These are phyloP conservation scores for Nemurella pictetii DNA, from an alignment of 2,888 invertebrate species.

Conservation along the genomic window DNA sequence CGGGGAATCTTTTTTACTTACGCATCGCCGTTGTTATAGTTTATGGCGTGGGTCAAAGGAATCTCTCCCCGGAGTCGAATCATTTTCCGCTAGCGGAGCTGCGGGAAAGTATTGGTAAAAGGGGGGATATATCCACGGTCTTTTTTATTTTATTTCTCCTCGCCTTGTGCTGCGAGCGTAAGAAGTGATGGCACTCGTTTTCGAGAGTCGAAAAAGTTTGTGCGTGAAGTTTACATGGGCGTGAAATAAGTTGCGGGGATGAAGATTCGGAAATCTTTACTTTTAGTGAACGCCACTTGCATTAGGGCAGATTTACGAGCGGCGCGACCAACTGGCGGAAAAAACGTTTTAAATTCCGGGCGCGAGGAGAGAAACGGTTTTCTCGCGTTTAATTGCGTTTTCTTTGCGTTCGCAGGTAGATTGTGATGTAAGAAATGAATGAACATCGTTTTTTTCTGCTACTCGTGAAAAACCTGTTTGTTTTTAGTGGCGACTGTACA, in stretches of 20 bases:
- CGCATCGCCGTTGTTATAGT: conserved; percentile 1
- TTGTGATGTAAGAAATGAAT: background rate
- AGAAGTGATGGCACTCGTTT: background rate
- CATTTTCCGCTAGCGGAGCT: conserved; percentile 8
- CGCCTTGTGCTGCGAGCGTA: background rate
- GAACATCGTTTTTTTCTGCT: background rate
- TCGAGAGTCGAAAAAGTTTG: background rate
- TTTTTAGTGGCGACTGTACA: background rate
- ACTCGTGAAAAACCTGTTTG: background rate
- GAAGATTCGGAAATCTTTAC: background rate
- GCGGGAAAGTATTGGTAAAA: conserved; percentile 3
- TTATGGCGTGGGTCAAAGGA: conserved; percentile 17
- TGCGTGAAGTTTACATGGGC: conserved; percentile 15
- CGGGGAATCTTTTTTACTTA: background rate
- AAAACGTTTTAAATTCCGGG: background rate
- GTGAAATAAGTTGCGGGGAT: conserved; percentile 28
- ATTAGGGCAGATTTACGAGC: conserved; percentile 1
- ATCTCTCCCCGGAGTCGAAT: conserved; percentile 21
- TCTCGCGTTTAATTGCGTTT: background rate
- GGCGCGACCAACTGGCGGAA: background rate
- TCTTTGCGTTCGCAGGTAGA: background rate
- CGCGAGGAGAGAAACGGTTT: background rate
- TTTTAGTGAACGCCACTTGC: conserved; percentile 7
- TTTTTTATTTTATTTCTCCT: background rate
- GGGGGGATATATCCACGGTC: background rate